phyloP scores from a whole-genome alignment of 2,113 vertebrate species.

The Saiga tatarica region DNA sequence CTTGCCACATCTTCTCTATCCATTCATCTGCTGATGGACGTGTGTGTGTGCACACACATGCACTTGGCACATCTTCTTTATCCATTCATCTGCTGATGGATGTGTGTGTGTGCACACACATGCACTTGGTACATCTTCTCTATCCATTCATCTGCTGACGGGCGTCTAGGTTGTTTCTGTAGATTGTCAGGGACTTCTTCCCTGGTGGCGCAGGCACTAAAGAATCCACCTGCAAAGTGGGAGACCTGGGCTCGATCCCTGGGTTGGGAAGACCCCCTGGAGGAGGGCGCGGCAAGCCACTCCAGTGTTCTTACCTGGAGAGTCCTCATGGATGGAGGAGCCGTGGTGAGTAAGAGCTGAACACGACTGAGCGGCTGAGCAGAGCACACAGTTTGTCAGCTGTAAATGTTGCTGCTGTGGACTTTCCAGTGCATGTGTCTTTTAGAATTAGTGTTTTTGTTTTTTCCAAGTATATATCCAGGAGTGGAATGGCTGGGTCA shows the following conservation, averaged over 20 bases:
- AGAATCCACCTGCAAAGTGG: not conserved
- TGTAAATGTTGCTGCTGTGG: not conserved
- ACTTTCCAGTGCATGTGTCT: not conserved
- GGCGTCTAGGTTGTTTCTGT: not conserved
- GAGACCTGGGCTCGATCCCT: not conserved
- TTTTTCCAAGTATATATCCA: not conserved
- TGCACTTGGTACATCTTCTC: not conserved
- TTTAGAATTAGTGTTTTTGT: not conserved
- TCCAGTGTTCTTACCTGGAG: not conserved
- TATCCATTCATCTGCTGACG: not conserved
- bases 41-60: rapidly evolving
- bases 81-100: too few relatives aligned
- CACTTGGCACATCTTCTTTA: rapidly evolving
- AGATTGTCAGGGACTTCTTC: not conserved
- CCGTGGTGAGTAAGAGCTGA: rapidly evolving
- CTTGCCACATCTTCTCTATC: too few relatives aligned
- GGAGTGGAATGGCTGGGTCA: not conserved
- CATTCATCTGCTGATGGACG: too few relatives aligned
- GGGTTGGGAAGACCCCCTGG: not conserved
- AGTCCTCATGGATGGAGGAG: not conserved
- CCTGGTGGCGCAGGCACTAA: not conserved
- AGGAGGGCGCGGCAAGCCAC: not conserved
- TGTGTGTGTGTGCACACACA: rapidly evolving
- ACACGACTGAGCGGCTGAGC: rapidly evolving
- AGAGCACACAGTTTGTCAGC: not conserved